A percentile compares a stretch with the other conserved stretches of the same genome.
phyloP scores from a whole-genome alignment of 2,113 vertebrate genomes.

The Osmerus eperlanus region DNA sequence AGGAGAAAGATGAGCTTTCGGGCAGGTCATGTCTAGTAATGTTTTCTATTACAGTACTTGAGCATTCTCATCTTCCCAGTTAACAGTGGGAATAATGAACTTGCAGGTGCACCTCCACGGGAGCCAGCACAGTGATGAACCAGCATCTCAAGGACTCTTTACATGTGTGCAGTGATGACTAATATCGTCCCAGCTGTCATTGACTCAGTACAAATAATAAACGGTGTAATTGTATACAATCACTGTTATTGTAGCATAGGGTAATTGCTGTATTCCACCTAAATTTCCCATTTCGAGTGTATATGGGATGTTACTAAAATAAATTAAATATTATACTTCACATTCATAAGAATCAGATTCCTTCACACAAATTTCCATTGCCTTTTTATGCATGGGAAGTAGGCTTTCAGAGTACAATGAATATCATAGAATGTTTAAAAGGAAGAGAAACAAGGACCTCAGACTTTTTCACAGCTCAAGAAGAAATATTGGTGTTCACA shows the following conservation, averaged over 20 bases:
- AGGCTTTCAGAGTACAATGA: too few relatives aligned
- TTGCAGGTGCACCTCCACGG: not conserved
- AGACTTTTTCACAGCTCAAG: constrained; percentile 7
- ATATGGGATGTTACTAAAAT: too few relatives aligned
- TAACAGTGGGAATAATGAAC: not conserved
- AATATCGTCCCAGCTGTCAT: too few relatives aligned
- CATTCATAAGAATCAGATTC: too few relatives aligned
- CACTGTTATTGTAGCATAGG: not conserved
- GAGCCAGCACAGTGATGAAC: not conserved
- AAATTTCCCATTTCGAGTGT: too few relatives aligned
- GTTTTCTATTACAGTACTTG: too few relatives aligned
- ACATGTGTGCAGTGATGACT: not conserved
- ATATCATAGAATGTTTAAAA: not conserved
- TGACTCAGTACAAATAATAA: too few relatives aligned
- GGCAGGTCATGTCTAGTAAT: not conserved
- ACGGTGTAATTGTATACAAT: too few relatives aligned
- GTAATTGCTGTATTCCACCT: not conserved
- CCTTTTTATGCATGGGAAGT: too few relatives aligned
- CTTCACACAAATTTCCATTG: too few relatives aligned
- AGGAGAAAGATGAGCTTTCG: not conserved
- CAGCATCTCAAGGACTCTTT: not conserved
- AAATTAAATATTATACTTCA: too few relatives aligned
- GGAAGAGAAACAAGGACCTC: not conserved
- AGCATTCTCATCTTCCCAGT: not conserved
- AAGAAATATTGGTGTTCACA: constrained; percentile 1